These are phyloP conservation scores for Venustoraphidia nigricollis DNA, from an alignment of 2,888 invertebrate species.

Conservation along the genomic window DNA sequence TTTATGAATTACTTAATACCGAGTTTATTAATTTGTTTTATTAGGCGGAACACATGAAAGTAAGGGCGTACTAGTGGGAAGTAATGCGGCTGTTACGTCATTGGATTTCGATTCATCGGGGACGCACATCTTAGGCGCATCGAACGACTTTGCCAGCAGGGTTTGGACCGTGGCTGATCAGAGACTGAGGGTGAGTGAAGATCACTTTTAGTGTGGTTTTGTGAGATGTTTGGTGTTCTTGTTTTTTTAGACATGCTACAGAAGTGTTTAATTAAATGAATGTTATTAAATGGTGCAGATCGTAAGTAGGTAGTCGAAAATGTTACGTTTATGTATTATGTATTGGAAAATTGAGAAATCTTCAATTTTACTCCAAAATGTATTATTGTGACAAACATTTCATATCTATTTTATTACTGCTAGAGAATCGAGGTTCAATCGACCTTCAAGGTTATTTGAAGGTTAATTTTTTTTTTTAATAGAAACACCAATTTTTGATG, in stretches of 20 bases:
- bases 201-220: conserved; percentile 2
- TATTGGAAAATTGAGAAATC: too few species aligned
- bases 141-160: conserved; percentile 91
- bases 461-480: too few species aligned
- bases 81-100: conserved; percentile 91
- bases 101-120: conserved; percentile 92
- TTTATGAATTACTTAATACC: too few species aligned
- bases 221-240: conserved; percentile 1
- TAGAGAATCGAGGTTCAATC: too few species aligned
- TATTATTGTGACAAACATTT: too few species aligned
- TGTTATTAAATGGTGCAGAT: conserved; percentile 3
- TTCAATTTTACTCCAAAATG: too few species aligned
- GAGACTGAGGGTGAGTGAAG: conserved; percentile 65
- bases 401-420: too few species aligned
- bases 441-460: too few species aligned
- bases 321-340: too few species aligned
- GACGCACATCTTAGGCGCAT: conserved; percentile 74
- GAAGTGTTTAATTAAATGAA: conserved; percentile 7
- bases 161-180: conserved; percentile 90
- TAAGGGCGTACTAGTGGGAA: conserved; percentile 72
- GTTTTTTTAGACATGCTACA: conserved; percentile 3
- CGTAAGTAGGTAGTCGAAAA: too few species aligned
- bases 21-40: conserved; percentile 10
- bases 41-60: conserved; percentile 57
- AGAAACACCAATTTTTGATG: too few species aligned